Conservation (phyloP, 1,140 invertebrate species). For the Eciton burchellii region DNA sequence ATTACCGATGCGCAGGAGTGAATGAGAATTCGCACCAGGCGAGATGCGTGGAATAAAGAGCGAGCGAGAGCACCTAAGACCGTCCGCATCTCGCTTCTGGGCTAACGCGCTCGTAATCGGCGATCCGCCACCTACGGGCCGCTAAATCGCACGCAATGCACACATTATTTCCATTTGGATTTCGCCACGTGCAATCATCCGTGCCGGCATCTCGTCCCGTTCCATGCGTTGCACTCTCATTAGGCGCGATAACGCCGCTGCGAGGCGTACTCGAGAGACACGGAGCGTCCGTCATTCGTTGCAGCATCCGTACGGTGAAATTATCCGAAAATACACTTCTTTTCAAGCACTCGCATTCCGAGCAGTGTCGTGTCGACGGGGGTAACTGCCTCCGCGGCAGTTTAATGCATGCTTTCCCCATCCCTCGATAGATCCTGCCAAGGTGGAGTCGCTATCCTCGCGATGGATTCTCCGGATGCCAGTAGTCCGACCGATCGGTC, state of each 20-base stretch:
- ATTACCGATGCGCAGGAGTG: not conserved
- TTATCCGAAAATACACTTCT: slow-evolving; percentile 61
- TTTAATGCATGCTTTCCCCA: slow-evolving; percentile 69
- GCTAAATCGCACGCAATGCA: slow-evolving; percentile 50
- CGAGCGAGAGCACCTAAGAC: not conserved
- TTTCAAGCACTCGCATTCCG: slow-evolving; percentile 65
- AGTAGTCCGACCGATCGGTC: slow-evolving; percentile 70
- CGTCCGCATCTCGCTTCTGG: not conserved
- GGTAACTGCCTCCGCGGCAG: slow-evolving; percentile 55
- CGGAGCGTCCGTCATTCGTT: slow-evolving; percentile 53
- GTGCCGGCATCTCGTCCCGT: slow-evolving; percentile 23
- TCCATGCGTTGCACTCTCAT: slow-evolving; percentile 47
- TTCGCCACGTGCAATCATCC: slow-evolving; percentile 46
- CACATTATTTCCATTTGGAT: slow-evolving; percentile 26
- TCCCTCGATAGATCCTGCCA: slow-evolving; percentile 61
- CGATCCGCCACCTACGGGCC: slow-evolving; percentile 27
- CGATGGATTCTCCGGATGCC: slow-evolving; percentile 72
- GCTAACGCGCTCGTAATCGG: slow-evolving; percentile 27
- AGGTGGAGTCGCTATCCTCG: slow-evolving; percentile 70
- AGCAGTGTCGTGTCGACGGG: slow-evolving; percentile 64
- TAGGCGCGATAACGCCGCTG: slow-evolving; percentile 52
- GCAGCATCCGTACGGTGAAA: slow-evolving; percentile 41
- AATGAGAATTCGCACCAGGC: not conserved
- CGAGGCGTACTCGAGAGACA: slow-evolving; percentile 37
- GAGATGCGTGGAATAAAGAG: not conserved